Evolutionary conservation across 2,797 vertebrate genomes (phyloP).

Genomic region (Thalassophryne amazonica): DNA sequence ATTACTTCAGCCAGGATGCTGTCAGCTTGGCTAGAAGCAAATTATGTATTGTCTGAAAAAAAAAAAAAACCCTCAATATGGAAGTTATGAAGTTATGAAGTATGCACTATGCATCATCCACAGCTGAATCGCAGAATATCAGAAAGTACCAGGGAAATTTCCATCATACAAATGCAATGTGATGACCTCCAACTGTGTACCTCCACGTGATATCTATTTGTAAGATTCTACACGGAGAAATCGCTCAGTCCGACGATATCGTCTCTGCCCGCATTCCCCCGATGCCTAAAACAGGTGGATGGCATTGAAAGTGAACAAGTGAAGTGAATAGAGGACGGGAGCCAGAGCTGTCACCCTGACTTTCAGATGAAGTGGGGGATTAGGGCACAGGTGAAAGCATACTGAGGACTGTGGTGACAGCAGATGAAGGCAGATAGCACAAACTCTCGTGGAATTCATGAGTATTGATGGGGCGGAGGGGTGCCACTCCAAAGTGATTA

Average conservation of each 20-base stretch:
- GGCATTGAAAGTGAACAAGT: conserved; percentile 29
- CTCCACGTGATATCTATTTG: too few species aligned
- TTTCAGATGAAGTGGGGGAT: conserved; percentile 78
- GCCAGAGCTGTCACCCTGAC: conserved; percentile 71
- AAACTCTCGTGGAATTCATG: conserved; percentile 69
- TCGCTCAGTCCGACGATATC: not conserved
- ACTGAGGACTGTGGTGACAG: conserved; percentile 74
- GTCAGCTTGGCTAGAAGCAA: conserved; percentile 41
- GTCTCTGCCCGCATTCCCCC: not conserved
- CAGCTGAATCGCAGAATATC: too few species aligned
- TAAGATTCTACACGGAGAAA: too few species aligned
- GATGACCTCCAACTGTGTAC: too few species aligned
- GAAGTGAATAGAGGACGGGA: conserved; percentile 37
- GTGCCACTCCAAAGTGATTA: conserved; percentile 38
- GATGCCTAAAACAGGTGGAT: conserved; percentile 52
- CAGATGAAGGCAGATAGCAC: conserved; percentile 65
- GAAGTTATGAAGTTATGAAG: not conserved
- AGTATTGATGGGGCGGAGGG: conserved; percentile 25
- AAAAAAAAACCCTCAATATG: not conserved
- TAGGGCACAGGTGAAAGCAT: conserved; percentile 72
- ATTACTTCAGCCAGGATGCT: conserved; percentile 57
- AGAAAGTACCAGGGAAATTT: too few species aligned
- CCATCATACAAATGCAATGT: too few species aligned
- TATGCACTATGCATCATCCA: not conserved
- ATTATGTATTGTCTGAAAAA: conserved; percentile 33